Percentiles rank a stretch among this genome's conserved stretches.
phyloP scores from a whole-genome alignment of 2,888 invertebrate genomes.

The Andrena dorsata region DNA sequence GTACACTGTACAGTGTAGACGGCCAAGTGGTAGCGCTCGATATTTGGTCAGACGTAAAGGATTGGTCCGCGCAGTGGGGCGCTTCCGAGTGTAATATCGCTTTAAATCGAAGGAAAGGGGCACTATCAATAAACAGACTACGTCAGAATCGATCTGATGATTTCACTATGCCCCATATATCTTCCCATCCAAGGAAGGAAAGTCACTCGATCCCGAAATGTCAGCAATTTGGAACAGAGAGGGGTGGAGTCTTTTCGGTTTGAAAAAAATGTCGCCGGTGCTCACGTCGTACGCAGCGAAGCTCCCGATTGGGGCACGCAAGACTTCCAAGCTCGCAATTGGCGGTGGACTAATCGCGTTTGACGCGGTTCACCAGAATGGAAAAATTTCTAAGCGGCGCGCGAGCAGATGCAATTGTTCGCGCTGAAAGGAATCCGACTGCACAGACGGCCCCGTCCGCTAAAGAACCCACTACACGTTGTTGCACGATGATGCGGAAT shows the following conservation, averaged over 20 bases:
- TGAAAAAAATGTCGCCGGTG: not conserved
- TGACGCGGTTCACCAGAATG: constrained; percentile 31
- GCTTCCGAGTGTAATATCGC: too few relatives aligned
- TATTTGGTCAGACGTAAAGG: too few relatives aligned
- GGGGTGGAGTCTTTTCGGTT: not conserved
- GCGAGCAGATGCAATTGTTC: constrained; percentile 30
- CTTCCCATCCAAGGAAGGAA: too few relatives aligned
- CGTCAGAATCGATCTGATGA: too few relatives aligned
- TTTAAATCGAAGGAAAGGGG: too few relatives aligned
- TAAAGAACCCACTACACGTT: constrained; percentile 41
- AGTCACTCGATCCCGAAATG: too few relatives aligned
- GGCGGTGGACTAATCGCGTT: constrained; percentile 32
- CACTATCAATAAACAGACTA: too few relatives aligned
- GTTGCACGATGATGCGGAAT: constrained; percentile 44
- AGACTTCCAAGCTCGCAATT: not conserved
- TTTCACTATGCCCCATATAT: too few relatives aligned
- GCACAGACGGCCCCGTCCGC: constrained; percentile 2
- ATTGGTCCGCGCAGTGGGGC: too few relatives aligned
- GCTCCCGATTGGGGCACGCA: not conserved
- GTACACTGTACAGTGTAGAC: too few relatives aligned
- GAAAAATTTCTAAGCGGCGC: constrained; percentile 33
- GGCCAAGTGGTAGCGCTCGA: too few relatives aligned
- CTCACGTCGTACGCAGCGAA: not conserved
- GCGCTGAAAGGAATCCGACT: constrained; percentile 29
- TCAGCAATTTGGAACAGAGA: not conserved